Conservation (phyloP, 2,888 invertebrate genomes). For the Torymus aiolomorphi region DNA sequence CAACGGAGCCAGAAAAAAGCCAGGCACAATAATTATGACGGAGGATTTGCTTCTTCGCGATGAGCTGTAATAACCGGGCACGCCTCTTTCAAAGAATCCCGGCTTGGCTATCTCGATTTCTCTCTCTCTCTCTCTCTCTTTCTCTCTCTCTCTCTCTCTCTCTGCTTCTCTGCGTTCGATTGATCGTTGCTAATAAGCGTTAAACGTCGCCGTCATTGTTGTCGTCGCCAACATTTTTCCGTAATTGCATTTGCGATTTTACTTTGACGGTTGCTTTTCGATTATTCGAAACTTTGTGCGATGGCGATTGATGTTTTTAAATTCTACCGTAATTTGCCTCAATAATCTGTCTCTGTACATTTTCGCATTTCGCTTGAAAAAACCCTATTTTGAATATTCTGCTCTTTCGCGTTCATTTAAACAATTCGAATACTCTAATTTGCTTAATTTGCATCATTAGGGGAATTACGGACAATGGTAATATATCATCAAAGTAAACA, state of each 20-base stretch:
- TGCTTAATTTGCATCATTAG: too few relatives aligned
- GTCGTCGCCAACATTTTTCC: not conserved
- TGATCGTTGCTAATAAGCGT: slow-evolving; percentile 48
- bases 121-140: not conserved
- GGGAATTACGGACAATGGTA: not conserved
- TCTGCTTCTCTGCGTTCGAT: slow-evolving; percentile 5
- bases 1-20: slow-evolving; percentile 2
- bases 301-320: too few relatives aligned
- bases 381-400: not conserved
- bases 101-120: not conserved
- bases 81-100: slow-evolving; percentile 1
- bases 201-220: slow-evolving; percentile 25
- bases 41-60: slow-evolving; percentile 51
- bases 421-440: too few relatives aligned
- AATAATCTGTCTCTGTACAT: too few relatives aligned
- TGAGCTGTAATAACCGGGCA: slow-evolving; percentile 51
- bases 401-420: not conserved
- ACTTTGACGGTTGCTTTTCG: not conserved
- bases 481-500: not conserved
- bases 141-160: not conserved
- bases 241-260: slow-evolving; percentile 29
- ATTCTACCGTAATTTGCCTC: too few relatives aligned
- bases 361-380: too few relatives aligned
- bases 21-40: slow-evolving; percentile 48
- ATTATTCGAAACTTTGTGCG: not conserved